Evolutionary conservation across 37 sponge, comb jelly and placozoan genomes (phyloP), one percentile per base, ranked within the genome.

Genomic region (Cliona cf. orientalis): DNA sequence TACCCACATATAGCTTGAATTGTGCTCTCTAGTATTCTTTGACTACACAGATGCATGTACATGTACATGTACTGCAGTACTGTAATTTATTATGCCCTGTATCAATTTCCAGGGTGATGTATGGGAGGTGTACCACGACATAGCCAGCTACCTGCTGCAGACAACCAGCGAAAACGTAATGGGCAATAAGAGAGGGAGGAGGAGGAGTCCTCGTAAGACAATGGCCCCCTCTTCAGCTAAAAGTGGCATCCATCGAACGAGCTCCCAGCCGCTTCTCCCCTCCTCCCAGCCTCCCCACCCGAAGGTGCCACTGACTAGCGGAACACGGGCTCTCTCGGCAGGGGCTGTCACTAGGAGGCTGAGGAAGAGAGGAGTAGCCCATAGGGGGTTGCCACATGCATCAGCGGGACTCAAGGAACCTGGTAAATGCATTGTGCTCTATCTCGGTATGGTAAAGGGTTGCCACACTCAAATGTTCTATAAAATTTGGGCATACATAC

Each of bases 51-150:
- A 17, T 19, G 55, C 55, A 19, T 49, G 17, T 49, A 49, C 14
- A 11, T 49, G 17, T 49, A 49, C 11, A 19, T 49, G 17, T 49
- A 49, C 17, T 49, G 55, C 55, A 49, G 55, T 17, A n/a, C n/a
- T n/a, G n/a, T n/a, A n/a, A n/a, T n/a, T n/a, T n/a, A n/a, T n/a
- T n/a, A n/a, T n/a, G n/a, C n/a, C n/a, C n/a, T n/a, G n/a, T n/a
- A 29, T 28, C 29, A 6, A 43, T 11, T 7, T 40, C 11, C 58
- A 84, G 85, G 85, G 85, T 29, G 71, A 76, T 76, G 77, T 76
- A 3, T 84, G 85, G 85, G 85, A 84, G 19, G 56, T 84, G 57
- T 84, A 84, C 58, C 77, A 84, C 28, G 78, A 84, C 29, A 67
- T 84, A 25, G 77, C 85, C 58, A 68, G 35, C 57, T 84, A 75